phyloP scores from a whole-genome alignment of 2,888 invertebrate species.

The Amphipyra tragopoginis region DNA sequence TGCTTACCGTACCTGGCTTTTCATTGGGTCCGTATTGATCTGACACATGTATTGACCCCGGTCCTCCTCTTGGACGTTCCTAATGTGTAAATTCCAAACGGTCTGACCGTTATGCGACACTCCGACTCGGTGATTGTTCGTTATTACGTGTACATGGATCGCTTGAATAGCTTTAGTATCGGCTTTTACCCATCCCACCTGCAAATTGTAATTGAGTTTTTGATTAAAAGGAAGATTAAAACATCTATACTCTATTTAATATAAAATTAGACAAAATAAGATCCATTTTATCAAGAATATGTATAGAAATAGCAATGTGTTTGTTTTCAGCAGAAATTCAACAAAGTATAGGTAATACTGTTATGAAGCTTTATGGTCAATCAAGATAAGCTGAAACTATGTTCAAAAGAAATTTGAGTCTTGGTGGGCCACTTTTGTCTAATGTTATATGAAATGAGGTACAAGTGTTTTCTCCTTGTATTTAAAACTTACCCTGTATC shows the following conservation, averaged over 20 bases:
- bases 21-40: slow-evolving; percentile 98
- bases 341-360: too few species aligned
- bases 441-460: too few species aligned
- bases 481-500: slow-evolving; percentile 93
- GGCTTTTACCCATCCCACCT: slow-evolving; percentile 98
- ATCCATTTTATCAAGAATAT: too few species aligned
- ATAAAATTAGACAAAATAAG: too few species aligned
- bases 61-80: slow-evolving; percentile 96
- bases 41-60: slow-evolving; percentile 98
- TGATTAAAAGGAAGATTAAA: slow-evolving; percentile 25
- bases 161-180: slow-evolving; percentile 98
- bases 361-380: too few species aligned
- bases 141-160: slow-evolving; percentile 97
- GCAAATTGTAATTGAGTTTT: slow-evolving; percentile 56
- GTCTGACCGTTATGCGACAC: slow-evolving; percentile 96
- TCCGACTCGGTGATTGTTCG: slow-evolving; percentile 96
- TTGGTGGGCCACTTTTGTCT: too few species aligned
- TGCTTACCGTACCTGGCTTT: slow-evolving; percentile 93
- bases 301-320: too few species aligned
- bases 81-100: slow-evolving; percentile 97
- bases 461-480: slow-evolving; percentile 3
- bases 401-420: too few species aligned
- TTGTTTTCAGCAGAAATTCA: too few species aligned
- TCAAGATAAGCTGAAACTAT: too few species aligned
- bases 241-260: too few species aligned